These are phyloP conservation scores for Drosophila neonasuta DNA, from an alignment of 2,888 invertebrate species.

Conservation along the genomic window DNA sequence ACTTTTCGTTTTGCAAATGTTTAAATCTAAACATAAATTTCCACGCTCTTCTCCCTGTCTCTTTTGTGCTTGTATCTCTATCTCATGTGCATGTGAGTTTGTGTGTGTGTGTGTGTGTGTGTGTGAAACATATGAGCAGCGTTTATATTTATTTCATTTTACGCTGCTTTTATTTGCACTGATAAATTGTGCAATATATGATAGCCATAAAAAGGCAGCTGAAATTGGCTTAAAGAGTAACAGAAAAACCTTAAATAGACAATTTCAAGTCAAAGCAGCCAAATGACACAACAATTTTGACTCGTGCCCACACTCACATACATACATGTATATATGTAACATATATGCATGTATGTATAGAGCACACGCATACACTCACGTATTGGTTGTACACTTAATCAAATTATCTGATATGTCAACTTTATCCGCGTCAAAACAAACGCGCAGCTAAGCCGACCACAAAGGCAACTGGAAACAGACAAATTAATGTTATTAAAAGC, in stretches of 20 bases:
- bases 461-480: conserved; percentile 53
- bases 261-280: conserved; percentile 35
- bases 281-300: conserved; percentile 67
- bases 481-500: conserved; percentile 77
- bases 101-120: conserved; percentile 12
- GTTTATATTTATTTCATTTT: conserved; percentile 67
- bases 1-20: conserved; percentile 78
- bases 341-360: too few relatives aligned
- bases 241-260: conserved; percentile 48
- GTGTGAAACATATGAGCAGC: conserved; percentile 68
- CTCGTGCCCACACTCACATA: conserved; percentile 43
- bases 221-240: conserved; percentile 63
- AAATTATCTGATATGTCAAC: conserved; percentile 72
- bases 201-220: conserved; percentile 64
- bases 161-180: conserved; percentile 70
- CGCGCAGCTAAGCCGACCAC: conserved; percentile 58
- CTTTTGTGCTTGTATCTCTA: conserved; percentile 39
- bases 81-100: conserved; percentile 24
- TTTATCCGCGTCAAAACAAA: conserved; percentile 72
- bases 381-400: conserved; percentile 61
- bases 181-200: conserved; percentile 75
- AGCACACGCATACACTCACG: conserved; percentile 6
- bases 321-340: neutral
- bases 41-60: conserved; percentile 30
- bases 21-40: conserved; percentile 78